Percentiles rank a stretch among this genome's conserved stretches.
phyloP scores from a whole-genome alignment of 1,140 invertebrate genomes.

The Drosophila pectinifera region DNA sequence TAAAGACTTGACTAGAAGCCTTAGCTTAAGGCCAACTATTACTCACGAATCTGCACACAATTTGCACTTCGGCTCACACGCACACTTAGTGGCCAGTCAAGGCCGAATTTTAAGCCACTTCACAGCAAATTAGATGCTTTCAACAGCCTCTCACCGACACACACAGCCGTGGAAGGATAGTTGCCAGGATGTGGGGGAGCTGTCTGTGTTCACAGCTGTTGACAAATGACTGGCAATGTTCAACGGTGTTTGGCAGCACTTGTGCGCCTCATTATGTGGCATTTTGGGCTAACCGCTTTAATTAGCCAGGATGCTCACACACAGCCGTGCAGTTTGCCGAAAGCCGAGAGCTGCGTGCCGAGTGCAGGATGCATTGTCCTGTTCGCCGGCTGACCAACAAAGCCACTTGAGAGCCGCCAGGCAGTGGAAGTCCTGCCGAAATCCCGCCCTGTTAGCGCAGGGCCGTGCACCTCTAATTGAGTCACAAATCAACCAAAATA shows the following conservation, averaged over 20 bases:
- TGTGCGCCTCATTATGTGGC: conserved; percentile 82
- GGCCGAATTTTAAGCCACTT: conserved; percentile 66
- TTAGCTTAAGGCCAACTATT: neutral
- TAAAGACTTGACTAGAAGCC: conserved; percentile 3
- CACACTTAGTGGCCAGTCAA: conserved; percentile 34
- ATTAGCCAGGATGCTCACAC: conserved; percentile 60
- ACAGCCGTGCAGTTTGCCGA: conserved; percentile 46
- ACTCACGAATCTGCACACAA: conserved; percentile 12
- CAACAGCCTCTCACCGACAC: conserved; percentile 56
- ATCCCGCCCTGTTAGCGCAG: neutral
- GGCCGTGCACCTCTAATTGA: conserved; percentile 75
- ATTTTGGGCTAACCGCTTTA: conserved; percentile 80
- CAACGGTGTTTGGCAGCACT: conserved; percentile 81
- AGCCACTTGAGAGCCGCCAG: conserved; percentile 72
- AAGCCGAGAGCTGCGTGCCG: conserved; percentile 38
- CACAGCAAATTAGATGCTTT: conserved; percentile 77
- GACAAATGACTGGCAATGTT: conserved; percentile 81
- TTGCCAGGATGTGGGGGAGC: conserved; percentile 5
- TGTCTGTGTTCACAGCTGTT: conserved; percentile 51
- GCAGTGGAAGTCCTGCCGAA: conserved; percentile 62
- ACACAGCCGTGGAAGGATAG: conserved; percentile 8
- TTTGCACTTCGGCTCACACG: conserved; percentile 47
- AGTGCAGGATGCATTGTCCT: conserved; percentile 61
- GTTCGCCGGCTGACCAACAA: conserved; percentile 63
- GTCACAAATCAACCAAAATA: conserved; percentile 84